Conservation (phyloP, 1,140 invertebrate species). For the Lepeophtheirus salmonis region DNA sequence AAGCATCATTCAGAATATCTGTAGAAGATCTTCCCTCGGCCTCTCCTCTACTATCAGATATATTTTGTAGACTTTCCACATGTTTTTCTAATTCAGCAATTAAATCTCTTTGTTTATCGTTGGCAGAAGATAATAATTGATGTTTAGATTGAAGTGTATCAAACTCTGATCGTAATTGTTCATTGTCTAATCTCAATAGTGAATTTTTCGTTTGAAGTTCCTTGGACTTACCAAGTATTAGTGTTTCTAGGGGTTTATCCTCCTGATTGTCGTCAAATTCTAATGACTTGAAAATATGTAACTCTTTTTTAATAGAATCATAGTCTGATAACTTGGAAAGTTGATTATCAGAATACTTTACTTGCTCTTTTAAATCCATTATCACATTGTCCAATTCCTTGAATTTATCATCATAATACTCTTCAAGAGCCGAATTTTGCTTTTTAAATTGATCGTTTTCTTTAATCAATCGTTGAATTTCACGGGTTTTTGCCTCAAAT, state of each 20-base stretch:
- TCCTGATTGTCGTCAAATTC: slow-evolving; percentile 9
- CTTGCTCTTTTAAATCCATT: neutral
- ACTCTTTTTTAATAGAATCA: slow-evolving; percentile 21
- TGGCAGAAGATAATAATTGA: neutral
- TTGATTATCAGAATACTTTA: neutral
- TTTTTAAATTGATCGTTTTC: slow-evolving; percentile 25
- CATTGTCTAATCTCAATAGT: slow-evolving; percentile 24
- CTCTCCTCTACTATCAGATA: neutral
- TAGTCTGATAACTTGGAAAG: neutral
- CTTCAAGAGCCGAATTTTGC: slow-evolving; percentile 56
- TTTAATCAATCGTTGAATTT: neutral
- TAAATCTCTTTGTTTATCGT: neutral
- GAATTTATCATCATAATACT: slow-evolving; percentile 35
- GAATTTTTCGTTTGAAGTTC: slow-evolving; percentile 38
- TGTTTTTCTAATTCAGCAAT: slow-evolving; percentile 9
- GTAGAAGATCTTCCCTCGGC: slow-evolving; percentile 17
- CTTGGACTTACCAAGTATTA: slow-evolving; percentile 55
- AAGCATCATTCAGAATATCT: slow-evolving; percentile 25
- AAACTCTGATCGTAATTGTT: slow-evolving; percentile 4
- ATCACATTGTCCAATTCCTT: neutral
- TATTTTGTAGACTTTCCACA: slow-evolving; percentile 7
- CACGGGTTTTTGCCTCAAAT: neutral
- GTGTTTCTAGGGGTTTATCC: slow-evolving; percentile 40
- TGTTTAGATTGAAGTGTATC: neutral
- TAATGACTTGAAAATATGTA: slow-evolving; percentile 11